Conservation (phyloP, 2,797 vertebrate genomes). For the Hyperoplus immaculatus region DNA sequence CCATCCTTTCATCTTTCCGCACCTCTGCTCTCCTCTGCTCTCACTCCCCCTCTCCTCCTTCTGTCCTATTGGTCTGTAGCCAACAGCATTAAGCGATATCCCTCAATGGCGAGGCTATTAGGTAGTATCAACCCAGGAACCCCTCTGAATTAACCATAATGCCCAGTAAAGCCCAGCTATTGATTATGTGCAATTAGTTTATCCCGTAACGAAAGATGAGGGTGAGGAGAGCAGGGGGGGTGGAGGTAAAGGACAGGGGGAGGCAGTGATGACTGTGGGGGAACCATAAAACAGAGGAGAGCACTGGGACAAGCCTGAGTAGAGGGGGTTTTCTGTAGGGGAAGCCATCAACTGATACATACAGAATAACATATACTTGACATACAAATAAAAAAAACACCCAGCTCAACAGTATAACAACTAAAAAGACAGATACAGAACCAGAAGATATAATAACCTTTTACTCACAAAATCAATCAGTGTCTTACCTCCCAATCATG, state of each 20-base stretch:
- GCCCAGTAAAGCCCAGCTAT: slow-evolving; percentile 66
- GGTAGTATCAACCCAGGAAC: slow-evolving; percentile 70
- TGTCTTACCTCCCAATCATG: slow-evolving; percentile 90
- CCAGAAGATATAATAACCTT: slow-evolving; percentile 5
- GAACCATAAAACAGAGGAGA: slow-evolving; percentile 69
- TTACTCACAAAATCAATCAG: slow-evolving; percentile 1
- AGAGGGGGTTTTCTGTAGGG: slow-evolving; percentile 35
- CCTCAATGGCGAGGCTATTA: slow-evolving; percentile 70
- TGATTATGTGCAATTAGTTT: slow-evolving; percentile 75
- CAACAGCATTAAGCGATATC: slow-evolving; percentile 62
- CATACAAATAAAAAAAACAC: slow-evolving; percentile 4
- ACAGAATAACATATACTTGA: slow-evolving; percentile 34
- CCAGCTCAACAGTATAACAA: slow-evolving; percentile 31
- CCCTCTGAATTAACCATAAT: slow-evolving; percentile 70
- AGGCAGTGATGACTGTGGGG: slow-evolving; percentile 55
- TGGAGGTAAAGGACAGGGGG: slow-evolving; percentile 27
- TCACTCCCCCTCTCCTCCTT: slow-evolving; percentile 62
- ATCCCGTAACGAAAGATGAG: slow-evolving; percentile 69
- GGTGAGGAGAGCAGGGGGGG: slow-evolving; percentile 53
- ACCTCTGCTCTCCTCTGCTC: slow-evolving; percentile 62
- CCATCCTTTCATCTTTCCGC: slow-evolving; percentile 68
- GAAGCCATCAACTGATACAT: slow-evolving; percentile 40
- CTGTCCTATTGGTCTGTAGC: slow-evolving; percentile 69
- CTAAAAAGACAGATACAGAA: slow-evolving; percentile 11
- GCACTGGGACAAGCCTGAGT: slow-evolving; percentile 64